Evolutionary conservation across 2,797 vertebrate genomes (phyloP).

Genomic region (Darevskia mixta): DNA sequence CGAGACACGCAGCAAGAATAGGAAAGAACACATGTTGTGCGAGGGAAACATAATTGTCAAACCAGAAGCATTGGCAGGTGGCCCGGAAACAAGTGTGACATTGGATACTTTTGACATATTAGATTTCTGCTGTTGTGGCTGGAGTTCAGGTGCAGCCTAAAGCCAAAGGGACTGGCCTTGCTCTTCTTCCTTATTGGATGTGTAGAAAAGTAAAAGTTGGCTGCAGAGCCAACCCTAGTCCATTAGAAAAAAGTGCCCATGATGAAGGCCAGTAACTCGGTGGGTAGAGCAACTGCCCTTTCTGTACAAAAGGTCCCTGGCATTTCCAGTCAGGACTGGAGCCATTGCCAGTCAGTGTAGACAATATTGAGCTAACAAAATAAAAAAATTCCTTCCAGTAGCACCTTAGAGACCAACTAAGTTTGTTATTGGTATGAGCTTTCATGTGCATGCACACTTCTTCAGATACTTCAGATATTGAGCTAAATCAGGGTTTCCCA

Average conservation of each 20-base stretch:
- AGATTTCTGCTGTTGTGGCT: neutral
- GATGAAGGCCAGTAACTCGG: neutral
- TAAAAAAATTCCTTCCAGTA: no score
- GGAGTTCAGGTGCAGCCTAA: neutral
- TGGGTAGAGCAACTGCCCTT: no score
- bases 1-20: neutral
- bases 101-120: neutral
- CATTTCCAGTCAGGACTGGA: no score
- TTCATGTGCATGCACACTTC: no score
- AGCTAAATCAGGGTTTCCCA: no score
- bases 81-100: neutral
- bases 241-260: neutral
- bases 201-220: neutral
- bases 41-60: constrained; percentile 14
- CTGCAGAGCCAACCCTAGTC: neutral
- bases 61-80: neutral
- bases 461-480: no score
- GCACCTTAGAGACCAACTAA: no score
- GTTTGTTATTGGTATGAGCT: no score
- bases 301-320: no score
- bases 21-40: neutral
- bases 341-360: no score
- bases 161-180: neutral
- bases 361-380: no score
- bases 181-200: neutral